Conservation (phyloP, 2,113 vertebrate genomes). For the Pelusios castaneus region DNA sequence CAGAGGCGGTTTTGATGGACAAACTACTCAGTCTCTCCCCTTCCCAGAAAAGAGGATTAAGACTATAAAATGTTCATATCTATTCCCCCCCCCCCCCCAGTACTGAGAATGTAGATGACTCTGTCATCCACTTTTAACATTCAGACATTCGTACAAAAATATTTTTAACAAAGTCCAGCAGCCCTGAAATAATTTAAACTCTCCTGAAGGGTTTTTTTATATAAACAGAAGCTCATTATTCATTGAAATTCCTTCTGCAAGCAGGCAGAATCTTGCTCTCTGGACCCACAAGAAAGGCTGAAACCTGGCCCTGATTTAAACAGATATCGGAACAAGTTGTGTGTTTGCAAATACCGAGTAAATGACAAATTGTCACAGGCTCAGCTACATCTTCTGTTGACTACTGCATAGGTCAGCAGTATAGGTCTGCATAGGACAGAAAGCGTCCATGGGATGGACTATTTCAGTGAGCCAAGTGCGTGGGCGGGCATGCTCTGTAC, state of each 20-base stretch:
- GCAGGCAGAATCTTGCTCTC: accelerated
- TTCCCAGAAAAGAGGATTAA: neutral
- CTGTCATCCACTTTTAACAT: neutral
- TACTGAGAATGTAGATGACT: neutral
- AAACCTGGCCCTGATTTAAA: neutral
- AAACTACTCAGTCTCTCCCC: neutral
- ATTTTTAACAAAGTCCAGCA: neutral
- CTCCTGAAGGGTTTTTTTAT: neutral
- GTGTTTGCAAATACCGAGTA: no score
- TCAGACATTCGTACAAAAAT: neutral
- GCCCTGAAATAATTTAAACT: neutral
- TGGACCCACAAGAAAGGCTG: neutral
- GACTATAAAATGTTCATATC: neutral
- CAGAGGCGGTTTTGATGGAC: neutral
- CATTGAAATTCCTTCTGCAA: neutral
- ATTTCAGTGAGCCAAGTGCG: no score
- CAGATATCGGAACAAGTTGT: neutral
- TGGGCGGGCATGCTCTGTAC: no score
- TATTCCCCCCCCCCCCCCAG: neutral
- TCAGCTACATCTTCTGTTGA: no score
- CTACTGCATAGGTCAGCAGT: no score
- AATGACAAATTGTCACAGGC: no score
- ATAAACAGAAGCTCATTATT: neutral
- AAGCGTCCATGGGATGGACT: no score
- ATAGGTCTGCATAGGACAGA: no score